These are phyloP conservation scores for Ernsta delagoae DNA, from an alignment of 2,888 invertebrate genomes.

Conservation along the genomic window DNA sequence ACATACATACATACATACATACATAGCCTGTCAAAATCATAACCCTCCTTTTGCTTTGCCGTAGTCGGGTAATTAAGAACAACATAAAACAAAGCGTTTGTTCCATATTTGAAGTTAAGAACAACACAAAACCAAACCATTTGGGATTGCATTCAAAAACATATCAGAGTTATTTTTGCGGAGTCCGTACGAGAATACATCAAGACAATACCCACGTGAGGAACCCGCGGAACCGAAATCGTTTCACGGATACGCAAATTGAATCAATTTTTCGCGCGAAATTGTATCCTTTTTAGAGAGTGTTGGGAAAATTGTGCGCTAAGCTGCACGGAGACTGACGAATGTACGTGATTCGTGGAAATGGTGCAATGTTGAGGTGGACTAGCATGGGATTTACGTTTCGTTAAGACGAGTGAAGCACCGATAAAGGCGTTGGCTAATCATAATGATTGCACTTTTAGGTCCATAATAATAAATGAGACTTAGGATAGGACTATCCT, in stretches of 20 bases:
- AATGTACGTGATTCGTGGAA: constrained; percentile 49
- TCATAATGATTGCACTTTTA: too few relatives aligned
- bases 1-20: too few relatives aligned
- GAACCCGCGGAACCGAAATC: constrained; percentile 55
- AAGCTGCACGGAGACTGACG: constrained; percentile 52
- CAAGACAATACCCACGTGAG: constrained; percentile 39
- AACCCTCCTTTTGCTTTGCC: too few relatives aligned
- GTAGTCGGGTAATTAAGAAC: too few relatives aligned
- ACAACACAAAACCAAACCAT: too few relatives aligned
- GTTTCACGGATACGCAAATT: constrained; percentile 66
- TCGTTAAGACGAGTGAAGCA: too few relatives aligned
- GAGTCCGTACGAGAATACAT: constrained; percentile 21
- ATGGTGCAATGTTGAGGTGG: constrained; percentile 16
- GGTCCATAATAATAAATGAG: too few relatives aligned
- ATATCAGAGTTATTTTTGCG: constrained; percentile 6
- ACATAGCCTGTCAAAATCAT: too few relatives aligned
- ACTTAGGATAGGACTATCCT: too few relatives aligned
- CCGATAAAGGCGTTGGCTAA: too few relatives aligned
- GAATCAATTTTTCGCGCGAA: constrained; percentile 72
- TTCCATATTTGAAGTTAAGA: too few relatives aligned
- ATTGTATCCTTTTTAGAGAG: constrained; percentile 56
- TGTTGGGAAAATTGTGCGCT: constrained; percentile 36
- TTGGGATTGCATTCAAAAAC: constrained; percentile 23
- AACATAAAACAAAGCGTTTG: too few relatives aligned
- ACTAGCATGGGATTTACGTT: not conserved